Base-by-base conservation (phyloP, 2,888 invertebrate species). In the Meliscaeva auricollis region DNA sequence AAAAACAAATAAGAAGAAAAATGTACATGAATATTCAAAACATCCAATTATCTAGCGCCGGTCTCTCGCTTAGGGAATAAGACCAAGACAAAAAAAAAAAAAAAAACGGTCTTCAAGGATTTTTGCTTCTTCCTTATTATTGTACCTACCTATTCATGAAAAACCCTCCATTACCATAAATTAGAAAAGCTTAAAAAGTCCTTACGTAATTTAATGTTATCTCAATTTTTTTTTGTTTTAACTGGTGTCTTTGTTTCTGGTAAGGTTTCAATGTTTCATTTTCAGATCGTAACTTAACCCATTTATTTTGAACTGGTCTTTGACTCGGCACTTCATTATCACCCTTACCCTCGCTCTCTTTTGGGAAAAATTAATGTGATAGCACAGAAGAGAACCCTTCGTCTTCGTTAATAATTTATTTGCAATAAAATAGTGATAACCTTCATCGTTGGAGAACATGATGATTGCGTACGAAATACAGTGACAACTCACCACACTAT, bases 361-460 rank as follows among this genome's bases (percentile, higher is more conserved):
- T 26, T 26, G 26, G 26, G 20, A 8, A 13, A 35, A 56, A 70
- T 54, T 64, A 50, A 35, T 35, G 38, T 30, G 26, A 48, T 58
- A 30, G 35, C 54, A 56, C 58, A n/a, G 13, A 30, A 48, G 48
- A 52, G 9, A 46, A 60, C 64, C 64, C 64, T 50, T 60, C 30
- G 11, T 52, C 32, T 15, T 13, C 41, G 52, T 78, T 60, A 79
- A 79, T 84, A 79, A 84, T 84, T 79, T 70, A 75, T 74, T 75
- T 69, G 79, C 79, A 74, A 83, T 83, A 58, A 70, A 83, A 74
- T 66, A 56, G 78, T 78, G 48, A 78, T 69, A 83, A 69, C 74
- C 74, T 79, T 60, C n/a, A n/a, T n/a, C 58, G 68, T 78, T 68
- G n/a, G 48, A 50, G 54, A 32, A 78, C 82, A 62, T 64, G 80